These are phyloP conservation scores for Cynopterus sphinx DNA, from an alignment of 2,797 vertebrate genomes.

Conservation along the genomic window DNA sequence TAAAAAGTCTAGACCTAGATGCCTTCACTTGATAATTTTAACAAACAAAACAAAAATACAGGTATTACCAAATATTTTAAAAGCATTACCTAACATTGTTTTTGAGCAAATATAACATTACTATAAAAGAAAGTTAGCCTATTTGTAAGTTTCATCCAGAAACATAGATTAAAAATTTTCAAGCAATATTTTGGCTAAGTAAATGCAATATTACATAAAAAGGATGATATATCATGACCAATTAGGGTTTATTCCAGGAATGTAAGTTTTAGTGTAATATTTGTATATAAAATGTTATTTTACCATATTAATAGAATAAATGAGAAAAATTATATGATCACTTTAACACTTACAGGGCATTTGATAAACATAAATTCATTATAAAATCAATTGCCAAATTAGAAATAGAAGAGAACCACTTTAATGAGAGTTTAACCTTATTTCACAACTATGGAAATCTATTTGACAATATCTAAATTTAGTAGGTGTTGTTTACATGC, in stretches of 20 bases:
- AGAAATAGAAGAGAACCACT: not conserved
- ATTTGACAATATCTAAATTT: not conserved
- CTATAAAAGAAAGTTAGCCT: not conserved
- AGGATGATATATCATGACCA: not conserved
- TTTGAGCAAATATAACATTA: not conserved
- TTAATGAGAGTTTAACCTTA: not conserved
- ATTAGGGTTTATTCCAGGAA: not conserved
- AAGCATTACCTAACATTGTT: not conserved
- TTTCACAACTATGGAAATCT: not conserved
- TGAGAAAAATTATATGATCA: not conserved
- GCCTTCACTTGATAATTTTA: not conserved
- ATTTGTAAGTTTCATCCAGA: not conserved
- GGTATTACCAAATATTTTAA: not conserved
- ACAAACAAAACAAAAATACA: not conserved
- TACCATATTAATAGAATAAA: not conserved
- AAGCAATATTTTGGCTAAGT: not conserved
- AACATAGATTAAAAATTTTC: not conserved
- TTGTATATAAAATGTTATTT: not conserved
- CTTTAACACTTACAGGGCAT: not conserved
- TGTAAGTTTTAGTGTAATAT: not conserved
- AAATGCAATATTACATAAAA: not conserved
- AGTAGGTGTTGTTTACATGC: not conserved
- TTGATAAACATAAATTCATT: not conserved
- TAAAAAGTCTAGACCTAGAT: not conserved
- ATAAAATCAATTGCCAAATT: not conserved